phyloP scores from a whole-genome alignment of 2,888 invertebrate species.

The Nebria brevicollis region DNA sequence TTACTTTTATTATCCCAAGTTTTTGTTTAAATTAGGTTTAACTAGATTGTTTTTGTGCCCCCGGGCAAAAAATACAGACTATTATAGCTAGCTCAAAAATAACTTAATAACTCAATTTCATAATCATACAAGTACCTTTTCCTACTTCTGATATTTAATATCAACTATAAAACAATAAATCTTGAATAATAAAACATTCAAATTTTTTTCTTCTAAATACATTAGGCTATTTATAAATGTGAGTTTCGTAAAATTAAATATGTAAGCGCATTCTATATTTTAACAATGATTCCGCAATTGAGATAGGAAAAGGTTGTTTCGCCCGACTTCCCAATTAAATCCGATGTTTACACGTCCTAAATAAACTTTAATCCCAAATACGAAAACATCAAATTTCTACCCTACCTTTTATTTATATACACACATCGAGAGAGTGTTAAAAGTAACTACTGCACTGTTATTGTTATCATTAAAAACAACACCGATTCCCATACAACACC shows the following conservation, averaged over 20 bases:
- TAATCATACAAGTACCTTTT: not conserved
- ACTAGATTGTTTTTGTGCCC: not conserved
- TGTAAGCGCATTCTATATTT: not conserved
- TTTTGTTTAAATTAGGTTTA: not conserved
- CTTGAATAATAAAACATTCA: no score
- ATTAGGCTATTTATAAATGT: no score
- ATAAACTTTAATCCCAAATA: conserved; percentile 4
- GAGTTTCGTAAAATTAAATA: no score
- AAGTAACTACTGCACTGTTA: not conserved
- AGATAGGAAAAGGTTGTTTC: not conserved
- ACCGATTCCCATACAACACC: conserved; percentile 48
- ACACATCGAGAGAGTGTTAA: not conserved
- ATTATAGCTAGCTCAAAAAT: not conserved
- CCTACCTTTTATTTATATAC: not conserved
- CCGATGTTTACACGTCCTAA: conserved; percentile 7
- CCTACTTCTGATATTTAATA: no score
- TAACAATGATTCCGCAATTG: not conserved
- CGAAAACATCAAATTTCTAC: not conserved
- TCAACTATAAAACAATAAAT: no score
- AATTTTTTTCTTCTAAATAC: no score
- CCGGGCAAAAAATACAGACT: not conserved
- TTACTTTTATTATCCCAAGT: not conserved
- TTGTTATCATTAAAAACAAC: conserved; percentile 2
- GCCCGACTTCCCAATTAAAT: not conserved
- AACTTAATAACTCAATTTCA: not conserved